phyloP scores from a whole-genome alignment of 2,888 invertebrate genomes.

The Calameuta filiformis region DNA sequence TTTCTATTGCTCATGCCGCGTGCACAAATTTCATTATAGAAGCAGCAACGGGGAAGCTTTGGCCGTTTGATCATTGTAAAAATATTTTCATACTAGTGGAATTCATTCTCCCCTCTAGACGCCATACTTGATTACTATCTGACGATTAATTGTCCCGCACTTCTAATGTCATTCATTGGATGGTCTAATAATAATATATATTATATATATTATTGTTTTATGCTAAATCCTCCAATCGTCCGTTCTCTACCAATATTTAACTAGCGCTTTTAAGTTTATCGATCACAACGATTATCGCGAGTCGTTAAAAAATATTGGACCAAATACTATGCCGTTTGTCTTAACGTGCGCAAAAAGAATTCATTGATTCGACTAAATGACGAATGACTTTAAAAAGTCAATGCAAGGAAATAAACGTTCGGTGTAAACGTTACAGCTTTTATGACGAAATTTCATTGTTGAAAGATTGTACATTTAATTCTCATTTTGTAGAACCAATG shows the following conservation, averaged over 20 bases:
- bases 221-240: constrained; percentile 2
- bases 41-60: neutral
- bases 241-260: neutral
- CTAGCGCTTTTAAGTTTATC: neutral
- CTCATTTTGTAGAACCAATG: neutral
- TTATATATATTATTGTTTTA: constrained; percentile 13
- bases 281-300: neutral
- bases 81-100: neutral
- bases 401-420: neutral
- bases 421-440: neutral
- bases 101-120: neutral
- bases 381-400: neutral
- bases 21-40: neutral
- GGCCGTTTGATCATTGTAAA: neutral
- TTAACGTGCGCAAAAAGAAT: neutral
- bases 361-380: neutral
- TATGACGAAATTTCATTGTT: neutral
- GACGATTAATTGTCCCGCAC: neutral
- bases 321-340: neutral
- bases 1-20: neutral
- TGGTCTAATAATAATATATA: constrained; percentile 16
- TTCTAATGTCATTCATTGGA: neutral
- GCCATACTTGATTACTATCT: neutral
- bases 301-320: constrained; percentile 1
- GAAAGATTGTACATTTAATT: neutral